A percentile compares a stretch with the other conserved stretches of the same genome.
These are phyloP conservation scores for Cenopis cana DNA, from an alignment of 2,888 invertebrate species.

Conservation along the genomic window DNA sequence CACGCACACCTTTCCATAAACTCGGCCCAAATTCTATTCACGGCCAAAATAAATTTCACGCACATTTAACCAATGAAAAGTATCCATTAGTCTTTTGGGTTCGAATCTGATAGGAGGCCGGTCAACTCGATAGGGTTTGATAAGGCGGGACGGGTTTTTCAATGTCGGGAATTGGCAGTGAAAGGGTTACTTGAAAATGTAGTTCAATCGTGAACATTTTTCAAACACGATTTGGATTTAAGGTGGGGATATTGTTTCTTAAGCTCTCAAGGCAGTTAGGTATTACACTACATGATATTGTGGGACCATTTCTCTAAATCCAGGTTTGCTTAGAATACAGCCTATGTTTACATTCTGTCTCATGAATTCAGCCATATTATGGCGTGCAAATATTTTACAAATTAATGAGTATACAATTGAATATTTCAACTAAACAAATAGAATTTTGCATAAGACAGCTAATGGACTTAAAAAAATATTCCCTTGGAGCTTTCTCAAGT, in stretches of 20 bases:
- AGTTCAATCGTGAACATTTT: background rate
- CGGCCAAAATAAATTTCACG: conserved; percentile 26
- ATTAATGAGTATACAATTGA: no score
- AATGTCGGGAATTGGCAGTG: background rate
- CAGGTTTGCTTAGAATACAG: no score
- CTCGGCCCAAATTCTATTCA: conserved; percentile 16
- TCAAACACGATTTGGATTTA: background rate
- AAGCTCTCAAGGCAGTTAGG: background rate
- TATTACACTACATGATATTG: no score
- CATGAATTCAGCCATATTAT: no score
- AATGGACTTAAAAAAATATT: no score
- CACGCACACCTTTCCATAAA: background rate
- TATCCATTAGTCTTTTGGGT: conserved; percentile 41
- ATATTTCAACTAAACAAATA: no score
- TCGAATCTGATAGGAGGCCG: conserved; percentile 22
- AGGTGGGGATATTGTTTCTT: background rate
- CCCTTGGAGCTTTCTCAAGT: no score
- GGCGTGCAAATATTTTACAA: no score
- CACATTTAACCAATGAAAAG: conserved; percentile 40
- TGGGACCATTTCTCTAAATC: no score
- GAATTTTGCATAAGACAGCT: no score
- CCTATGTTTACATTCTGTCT: no score
- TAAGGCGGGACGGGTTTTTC: conserved; percentile 24
- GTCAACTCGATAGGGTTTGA: conserved; percentile 28
- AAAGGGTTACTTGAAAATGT: background rate